Conservation (phyloP, 2,797 vertebrate genomes). For the Corythornis leucogaster region DNA sequence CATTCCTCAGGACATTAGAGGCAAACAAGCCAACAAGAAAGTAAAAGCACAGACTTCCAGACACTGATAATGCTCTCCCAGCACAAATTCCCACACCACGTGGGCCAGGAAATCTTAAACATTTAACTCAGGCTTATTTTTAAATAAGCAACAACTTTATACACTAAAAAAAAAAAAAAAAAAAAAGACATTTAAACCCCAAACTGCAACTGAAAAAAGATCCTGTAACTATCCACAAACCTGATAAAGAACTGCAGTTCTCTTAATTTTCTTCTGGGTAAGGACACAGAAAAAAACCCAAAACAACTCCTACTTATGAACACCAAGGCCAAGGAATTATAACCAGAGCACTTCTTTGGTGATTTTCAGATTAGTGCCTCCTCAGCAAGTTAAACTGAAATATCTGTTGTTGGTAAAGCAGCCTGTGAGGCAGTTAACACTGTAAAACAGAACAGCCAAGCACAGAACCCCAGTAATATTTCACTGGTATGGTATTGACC, state of each 20-base stretch:
- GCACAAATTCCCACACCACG: accelerated
- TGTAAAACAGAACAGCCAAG: not conserved
- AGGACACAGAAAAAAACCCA: not conserved
- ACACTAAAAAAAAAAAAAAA: too few relatives aligned
- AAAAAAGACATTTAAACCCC: not conserved
- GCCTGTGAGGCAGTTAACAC: not conserved
- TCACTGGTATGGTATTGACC: not conserved
- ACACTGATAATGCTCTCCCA: not conserved
- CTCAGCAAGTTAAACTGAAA: not conserved
- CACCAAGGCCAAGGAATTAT: not conserved
- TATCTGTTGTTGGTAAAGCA: not conserved
- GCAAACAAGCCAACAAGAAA: not conserved
- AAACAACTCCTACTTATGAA: not conserved
- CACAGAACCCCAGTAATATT: not conserved
- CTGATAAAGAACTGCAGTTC: not conserved
- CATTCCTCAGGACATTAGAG: not conserved
- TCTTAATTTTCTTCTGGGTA: not conserved
- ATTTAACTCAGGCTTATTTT: not conserved
- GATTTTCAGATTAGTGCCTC: not conserved
- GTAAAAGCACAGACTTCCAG: not conserved
- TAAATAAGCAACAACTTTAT: not conserved
- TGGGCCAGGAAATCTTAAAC: not conserved
- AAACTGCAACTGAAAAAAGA: not conserved
- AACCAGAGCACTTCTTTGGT: not conserved
- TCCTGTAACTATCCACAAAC: not conserved